phyloP scores from a whole-genome alignment of 2,113 vertebrate species.

The Oncorhynchus kisutch region DNA sequence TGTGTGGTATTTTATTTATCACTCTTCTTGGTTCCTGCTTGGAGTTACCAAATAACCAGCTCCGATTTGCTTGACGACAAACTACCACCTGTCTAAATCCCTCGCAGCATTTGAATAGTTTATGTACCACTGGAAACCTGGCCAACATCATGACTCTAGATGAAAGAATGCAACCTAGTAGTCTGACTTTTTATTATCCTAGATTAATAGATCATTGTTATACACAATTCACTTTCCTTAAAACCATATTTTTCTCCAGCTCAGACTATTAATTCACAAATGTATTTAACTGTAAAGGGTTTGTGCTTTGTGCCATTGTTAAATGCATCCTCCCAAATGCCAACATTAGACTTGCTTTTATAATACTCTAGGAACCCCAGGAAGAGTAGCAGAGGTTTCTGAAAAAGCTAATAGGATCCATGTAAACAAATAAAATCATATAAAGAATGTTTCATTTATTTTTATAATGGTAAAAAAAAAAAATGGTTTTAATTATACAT shows the following conservation, averaged over 20 bases:
- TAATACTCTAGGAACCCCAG: not conserved
- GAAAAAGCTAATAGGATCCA: no score
- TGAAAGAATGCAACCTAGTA: not conserved
- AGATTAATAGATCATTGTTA: not conserved
- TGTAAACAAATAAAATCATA: not conserved
- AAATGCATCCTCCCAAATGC: not conserved
- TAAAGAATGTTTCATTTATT: not conserved
- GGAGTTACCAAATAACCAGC: constrained; percentile 17
- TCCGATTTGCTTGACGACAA: not conserved
- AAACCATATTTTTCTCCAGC: not conserved
- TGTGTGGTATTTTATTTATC: constrained; percentile 14
- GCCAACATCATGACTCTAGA: not conserved
- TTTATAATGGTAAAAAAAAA: not conserved
- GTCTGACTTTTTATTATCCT: not conserved
- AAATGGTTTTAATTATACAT: not conserved
- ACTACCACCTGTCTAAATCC: constrained; percentile 9
- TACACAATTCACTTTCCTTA: not conserved
- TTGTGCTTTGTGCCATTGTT: not conserved
- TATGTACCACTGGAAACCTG: not conserved
- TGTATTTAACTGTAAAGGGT: not conserved
- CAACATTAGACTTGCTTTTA: not conserved
- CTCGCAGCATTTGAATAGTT: not conserved
- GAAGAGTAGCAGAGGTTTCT: not conserved
- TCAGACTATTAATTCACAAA: not conserved
- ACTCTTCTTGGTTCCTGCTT: constrained; percentile 6